phyloP scores from a whole-genome alignment of 2,888 invertebrate species.

The Bembecia ichneumoniformis region DNA sequence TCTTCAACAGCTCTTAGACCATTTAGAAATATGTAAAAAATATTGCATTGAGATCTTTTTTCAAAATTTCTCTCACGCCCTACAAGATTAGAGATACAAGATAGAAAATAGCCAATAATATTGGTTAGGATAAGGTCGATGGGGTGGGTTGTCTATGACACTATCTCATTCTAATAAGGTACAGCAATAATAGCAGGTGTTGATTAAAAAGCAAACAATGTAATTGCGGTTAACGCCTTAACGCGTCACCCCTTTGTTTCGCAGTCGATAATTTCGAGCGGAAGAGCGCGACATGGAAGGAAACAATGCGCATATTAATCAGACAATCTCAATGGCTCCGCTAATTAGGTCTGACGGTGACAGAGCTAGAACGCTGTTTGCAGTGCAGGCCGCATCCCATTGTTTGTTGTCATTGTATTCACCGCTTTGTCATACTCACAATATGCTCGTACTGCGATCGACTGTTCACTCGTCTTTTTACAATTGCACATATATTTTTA shows the following conservation, averaged over 20 bases:
- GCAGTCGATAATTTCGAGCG: conserved; percentile 12
- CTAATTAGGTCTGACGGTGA: conserved; percentile 68
- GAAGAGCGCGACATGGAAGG: conserved; percentile 32
- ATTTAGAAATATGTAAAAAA: no score
- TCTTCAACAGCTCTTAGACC: no score
- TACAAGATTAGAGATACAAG: no score
- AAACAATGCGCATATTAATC: conserved; percentile 66
- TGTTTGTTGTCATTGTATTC: conserved; percentile 49
- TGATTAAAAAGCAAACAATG: no score
- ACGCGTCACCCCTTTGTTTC: background rate
- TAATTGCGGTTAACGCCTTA: background rate
- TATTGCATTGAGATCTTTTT: no score
- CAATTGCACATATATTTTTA: no score
- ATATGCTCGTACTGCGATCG: conserved; percentile 36
- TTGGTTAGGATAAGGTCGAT: no score
- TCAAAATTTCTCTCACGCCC: no score
- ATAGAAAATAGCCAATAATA: no score
- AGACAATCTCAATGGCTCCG: conserved; percentile 58
- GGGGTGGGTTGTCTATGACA: no score
- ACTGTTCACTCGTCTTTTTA: conserved; percentile 14
- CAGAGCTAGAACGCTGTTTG: conserved; percentile 26
- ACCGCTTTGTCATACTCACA: conserved; percentile 41
- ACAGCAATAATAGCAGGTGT: background rate
- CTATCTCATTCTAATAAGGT: no score
- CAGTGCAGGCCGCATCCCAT: conserved; percentile 46